Evolutionary conservation across 1,140 invertebrate species (phyloP), one percentile per base, ranked within the genome.

Genomic region (Drosophila arawakana): DNA sequence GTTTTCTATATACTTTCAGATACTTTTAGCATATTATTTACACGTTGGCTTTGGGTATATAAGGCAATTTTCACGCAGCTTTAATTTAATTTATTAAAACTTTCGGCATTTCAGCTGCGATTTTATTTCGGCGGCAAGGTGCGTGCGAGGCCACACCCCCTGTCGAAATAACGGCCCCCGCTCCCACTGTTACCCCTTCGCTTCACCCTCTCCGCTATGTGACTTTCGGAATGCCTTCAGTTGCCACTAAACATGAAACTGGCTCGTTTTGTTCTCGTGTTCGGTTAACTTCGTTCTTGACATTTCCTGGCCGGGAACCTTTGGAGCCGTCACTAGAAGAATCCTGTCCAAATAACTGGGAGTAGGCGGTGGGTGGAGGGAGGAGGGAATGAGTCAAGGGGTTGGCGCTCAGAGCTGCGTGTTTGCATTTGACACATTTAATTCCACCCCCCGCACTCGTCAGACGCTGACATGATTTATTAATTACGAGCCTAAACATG

Each of bases 71-170:
- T 78, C 84, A 81, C 78, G 80, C 80, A 82, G 78, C 77, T 90
- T 88, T 88, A 88, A 88, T 84, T 88, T 88, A 88, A 88, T 88
- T 88, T 88, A 90, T 88, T 89, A 88, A 86, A 86, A 82, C 73
- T 74, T 76, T 61, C 54, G 66, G 37, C 50, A 50, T 68, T 71
- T 30, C 25, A 67, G 47, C 76, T 72, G 78, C 78, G 71, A 70
- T 76, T 63, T 67, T 49, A 41, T 46, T 52, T 57, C 2, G 35
- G 54, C 4, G 62, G 54, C 52, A 65, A 68, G 80, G 80, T 88
- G 83, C 83, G 83, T 88, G 83, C 59, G 35, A 63, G 61, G 46
- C 72, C 80, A 75, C 80, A 74, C 80, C 80, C 79, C 69, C 59
- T 9, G n/a, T 15, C 44, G 44, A 34, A 55, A 61, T 34, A 44